phyloP scores from a whole-genome alignment of 2,888 invertebrate species.

The Chaetogeoica ovagalla region DNA sequence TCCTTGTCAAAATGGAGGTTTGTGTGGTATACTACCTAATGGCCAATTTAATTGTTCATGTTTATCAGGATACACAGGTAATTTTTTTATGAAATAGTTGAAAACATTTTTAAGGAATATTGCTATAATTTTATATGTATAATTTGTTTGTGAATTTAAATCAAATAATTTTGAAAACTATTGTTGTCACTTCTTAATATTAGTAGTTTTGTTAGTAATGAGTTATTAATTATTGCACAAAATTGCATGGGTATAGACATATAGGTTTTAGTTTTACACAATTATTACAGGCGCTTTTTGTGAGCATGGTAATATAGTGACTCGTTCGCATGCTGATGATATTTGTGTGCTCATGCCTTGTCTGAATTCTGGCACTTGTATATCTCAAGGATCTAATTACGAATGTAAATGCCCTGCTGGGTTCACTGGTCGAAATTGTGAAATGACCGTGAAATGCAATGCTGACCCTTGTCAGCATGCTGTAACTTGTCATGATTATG shows the following conservation, averaged over 20 bases:
- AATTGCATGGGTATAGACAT: constrained; percentile 36
- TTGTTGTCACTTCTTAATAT: not conserved
- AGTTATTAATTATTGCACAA: constrained; percentile 32
- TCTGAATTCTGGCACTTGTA: constrained; percentile 67
- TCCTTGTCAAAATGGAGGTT: constrained; percentile 79
- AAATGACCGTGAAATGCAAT: constrained; percentile 65
- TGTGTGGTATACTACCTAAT: constrained; percentile 81
- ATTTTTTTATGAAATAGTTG: not conserved
- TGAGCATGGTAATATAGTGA: constrained; percentile 62
- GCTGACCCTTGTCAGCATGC: constrained; percentile 75
- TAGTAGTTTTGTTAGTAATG: not conserved
- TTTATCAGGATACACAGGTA: constrained; percentile 82
- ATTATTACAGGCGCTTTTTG: constrained; percentile 59
- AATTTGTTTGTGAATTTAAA: not conserved
- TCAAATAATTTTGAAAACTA: not conserved
- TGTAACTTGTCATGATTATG: constrained; percentile 66
- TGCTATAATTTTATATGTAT: not conserved
- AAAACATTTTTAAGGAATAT: not conserved
- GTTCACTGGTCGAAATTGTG: constrained; percentile 64
- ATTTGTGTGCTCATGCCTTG: constrained; percentile 67
- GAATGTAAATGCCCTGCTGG: constrained; percentile 63
- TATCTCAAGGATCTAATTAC: constrained; percentile 60
- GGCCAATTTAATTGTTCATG: constrained; percentile 88
- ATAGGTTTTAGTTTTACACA: constrained; percentile 4
- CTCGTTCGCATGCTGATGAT: constrained; percentile 56